These are phyloP conservation scores for Darwinula stevensoni DNA, from an alignment of 2,888 invertebrate species.

Conservation along the genomic window DNA sequence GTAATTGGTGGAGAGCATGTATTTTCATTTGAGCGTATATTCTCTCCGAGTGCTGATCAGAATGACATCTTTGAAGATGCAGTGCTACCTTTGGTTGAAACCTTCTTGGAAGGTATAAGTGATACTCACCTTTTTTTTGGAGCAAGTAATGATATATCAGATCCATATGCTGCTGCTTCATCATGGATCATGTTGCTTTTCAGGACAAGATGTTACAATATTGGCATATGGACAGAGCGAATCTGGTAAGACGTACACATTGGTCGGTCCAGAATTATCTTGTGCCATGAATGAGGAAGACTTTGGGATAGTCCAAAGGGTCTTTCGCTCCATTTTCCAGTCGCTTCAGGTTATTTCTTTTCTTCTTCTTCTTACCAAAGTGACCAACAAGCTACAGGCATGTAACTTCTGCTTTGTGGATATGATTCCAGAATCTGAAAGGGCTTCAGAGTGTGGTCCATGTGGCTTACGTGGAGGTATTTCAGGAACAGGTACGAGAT, in stretches of 20 bases:
- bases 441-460: too few relatives aligned
- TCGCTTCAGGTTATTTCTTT: not conserved
- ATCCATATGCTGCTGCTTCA: too few relatives aligned
- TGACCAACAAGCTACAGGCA: too few relatives aligned
- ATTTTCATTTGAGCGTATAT: too few relatives aligned
- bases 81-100: not conserved
- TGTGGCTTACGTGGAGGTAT: not conserved
- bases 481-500: not conserved
- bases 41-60: not conserved
- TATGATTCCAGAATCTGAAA: too few relatives aligned
- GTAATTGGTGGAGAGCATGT: too few relatives aligned
- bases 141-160: not conserved
- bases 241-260: conserved; percentile 39
- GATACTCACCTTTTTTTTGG: not conserved
- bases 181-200: conserved; percentile 18
- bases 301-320: conserved; percentile 37
- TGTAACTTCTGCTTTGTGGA: too few relatives aligned
- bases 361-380: too few relatives aligned
- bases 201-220: conserved; percentile 18
- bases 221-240: conserved; percentile 15
- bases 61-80: not conserved
- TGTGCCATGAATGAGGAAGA: conserved; percentile 31
- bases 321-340: conserved; percentile 33
- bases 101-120: not conserved
- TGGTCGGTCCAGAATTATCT: conserved; percentile 34